These are phyloP conservation scores for Frankliniella fusca DNA, from an alignment of 2,888 invertebrate genomes.

Conservation along the genomic window DNA sequence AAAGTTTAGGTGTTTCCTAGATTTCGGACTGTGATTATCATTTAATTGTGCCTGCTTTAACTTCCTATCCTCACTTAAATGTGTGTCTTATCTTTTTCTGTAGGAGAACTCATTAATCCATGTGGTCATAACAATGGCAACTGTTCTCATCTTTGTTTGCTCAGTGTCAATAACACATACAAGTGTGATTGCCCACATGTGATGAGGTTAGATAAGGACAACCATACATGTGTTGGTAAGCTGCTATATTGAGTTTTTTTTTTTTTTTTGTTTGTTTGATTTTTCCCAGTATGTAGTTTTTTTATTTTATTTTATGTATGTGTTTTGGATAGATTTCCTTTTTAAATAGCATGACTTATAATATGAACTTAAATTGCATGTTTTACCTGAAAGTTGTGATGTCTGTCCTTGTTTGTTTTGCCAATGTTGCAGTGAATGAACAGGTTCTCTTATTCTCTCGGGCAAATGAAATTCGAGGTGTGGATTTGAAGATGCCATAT, in stretches of 20 bases:
- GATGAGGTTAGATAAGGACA: constrained; percentile 67
- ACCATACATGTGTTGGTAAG: constrained; percentile 62
- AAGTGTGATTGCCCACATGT: constrained; percentile 83
- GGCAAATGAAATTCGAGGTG: constrained; percentile 74
- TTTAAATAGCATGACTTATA: constrained; percentile 31
- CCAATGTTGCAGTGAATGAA: constrained; percentile 59
- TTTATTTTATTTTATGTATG: constrained; percentile 8
- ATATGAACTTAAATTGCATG: background rate
- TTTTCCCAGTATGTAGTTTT: constrained; percentile 30
- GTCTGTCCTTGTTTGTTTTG: constrained; percentile 36
- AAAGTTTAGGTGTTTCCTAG: too few relatives aligned
- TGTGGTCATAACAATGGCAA: constrained; percentile 67
- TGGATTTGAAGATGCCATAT: constrained; percentile 70
- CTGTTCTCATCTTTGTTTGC: constrained; percentile 76
- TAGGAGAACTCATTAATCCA: constrained; percentile 51
- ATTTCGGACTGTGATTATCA: constrained; percentile 1
- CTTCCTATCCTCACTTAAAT: background rate
- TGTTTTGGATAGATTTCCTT: too few relatives aligned
- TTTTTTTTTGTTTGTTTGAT: constrained; percentile 27
- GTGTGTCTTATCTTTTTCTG: background rate
- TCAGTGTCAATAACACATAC: constrained; percentile 60
- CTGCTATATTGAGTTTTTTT: constrained; percentile 34
- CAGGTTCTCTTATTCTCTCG: constrained; percentile 72
- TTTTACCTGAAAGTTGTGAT: constrained; percentile 33
- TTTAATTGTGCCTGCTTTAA: constrained; percentile 33